Evolutionary conservation across 2,797 vertebrate species (phyloP), one percentile per base, ranked within the genome.

Genomic region (Danio albolineatus): DNA sequence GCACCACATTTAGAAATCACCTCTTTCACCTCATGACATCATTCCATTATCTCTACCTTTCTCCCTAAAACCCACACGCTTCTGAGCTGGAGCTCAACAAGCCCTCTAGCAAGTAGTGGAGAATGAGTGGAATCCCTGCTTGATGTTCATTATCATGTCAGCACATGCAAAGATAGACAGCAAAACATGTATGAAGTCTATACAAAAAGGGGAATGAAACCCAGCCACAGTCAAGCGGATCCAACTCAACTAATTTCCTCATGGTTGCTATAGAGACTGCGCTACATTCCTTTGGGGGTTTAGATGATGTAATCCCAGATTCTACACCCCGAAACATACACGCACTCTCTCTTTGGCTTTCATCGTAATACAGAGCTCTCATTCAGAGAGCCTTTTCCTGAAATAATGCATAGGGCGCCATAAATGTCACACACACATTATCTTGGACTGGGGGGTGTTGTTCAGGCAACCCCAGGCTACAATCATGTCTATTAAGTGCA

Each of bases 211-310:
- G 17, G 54, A 60, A 53, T 36, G 10, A 17, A 59, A 36, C 39
- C 8, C 21, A 46, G 71, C 13, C 14, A 6, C 43, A 72, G 28
- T 53, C 64, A 36, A 12, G 41, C 59, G 5, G 21, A 54, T 56
- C 39, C 76, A 70, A 78, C 61, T 65, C 76, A 70, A 78, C 53
- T 73, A 8, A 53, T 71, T 61, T 66, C 60, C 60, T 38, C 16
- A 14, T 6, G 1, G 81, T 85, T 83, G 81, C 81, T 78, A 78
- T 83, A 80, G 82, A 73, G 65, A 85, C 78, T 69, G 70, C 41
- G 43, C 57, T 62, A 41, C 28, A 53, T 78, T 61, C 60, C 71
- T 46, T 49, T 57, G 65, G 43, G 44, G 65, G 71, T 57, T 70
- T 60, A 57, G 44, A 59, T 81, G 53, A 78, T 16, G 44, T 78